Conservation (phyloP, 1,140 invertebrate genomes). For the Acromyrmex heyeri region DNA sequence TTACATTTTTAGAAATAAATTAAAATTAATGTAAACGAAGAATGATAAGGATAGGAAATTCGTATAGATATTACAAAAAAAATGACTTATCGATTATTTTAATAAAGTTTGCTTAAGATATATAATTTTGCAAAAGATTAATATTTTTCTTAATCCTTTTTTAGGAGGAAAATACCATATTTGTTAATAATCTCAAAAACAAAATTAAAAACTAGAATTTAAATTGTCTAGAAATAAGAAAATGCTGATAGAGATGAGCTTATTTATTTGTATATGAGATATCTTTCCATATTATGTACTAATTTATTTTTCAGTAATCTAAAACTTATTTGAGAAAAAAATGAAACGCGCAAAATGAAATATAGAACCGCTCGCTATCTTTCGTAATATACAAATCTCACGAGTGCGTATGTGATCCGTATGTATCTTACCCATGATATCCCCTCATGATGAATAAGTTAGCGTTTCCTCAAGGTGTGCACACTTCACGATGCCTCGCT, state of each 20-base stretch:
- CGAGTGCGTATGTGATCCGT: not conserved
- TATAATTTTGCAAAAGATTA: not conserved
- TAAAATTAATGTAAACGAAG: not conserved
- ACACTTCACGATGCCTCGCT: slow-evolving; percentile 1
- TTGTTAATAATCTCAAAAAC: not conserved
- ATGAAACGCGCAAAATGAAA: not conserved
- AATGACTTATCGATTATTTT: not conserved
- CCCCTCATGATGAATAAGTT: slow-evolving; percentile 1
- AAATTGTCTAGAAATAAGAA: slow-evolving; percentile 6
- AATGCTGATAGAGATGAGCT: slow-evolving; percentile 54
- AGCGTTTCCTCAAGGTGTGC: slow-evolving; percentile 18
- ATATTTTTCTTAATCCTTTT: too few species aligned
- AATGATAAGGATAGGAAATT: not conserved
- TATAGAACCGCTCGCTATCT: not conserved
- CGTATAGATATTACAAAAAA: not conserved
- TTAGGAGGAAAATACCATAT: not conserved
- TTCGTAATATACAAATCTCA: not conserved
- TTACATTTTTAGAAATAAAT: not conserved
- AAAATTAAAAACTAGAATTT: not conserved
- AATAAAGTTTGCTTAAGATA: slow-evolving; percentile 1
- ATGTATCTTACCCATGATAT: not conserved
- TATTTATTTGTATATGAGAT: slow-evolving; percentile 60
- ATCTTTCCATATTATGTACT: slow-evolving; percentile 51
- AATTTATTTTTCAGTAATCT: slow-evolving; percentile 67
- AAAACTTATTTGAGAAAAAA: slow-evolving; percentile 2